Base-by-base conservation (phyloP, 2,797 vertebrate species). In the Sylvilagus floridanus region DNA sequence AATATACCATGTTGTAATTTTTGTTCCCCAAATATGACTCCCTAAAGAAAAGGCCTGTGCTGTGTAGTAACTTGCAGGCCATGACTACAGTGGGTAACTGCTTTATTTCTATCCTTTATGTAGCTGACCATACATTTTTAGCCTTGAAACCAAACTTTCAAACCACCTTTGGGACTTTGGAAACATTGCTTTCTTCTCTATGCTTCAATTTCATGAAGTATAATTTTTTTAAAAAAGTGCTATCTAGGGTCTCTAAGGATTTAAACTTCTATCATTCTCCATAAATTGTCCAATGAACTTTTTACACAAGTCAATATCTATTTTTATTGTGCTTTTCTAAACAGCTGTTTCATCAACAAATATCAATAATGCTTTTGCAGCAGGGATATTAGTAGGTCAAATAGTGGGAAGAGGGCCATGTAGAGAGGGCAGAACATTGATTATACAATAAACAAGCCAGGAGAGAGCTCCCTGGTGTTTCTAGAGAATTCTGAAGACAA, bases 401-500 rank as follows among this genome's bases (percentile, higher is more conserved):
- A 60, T 6, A 60, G 7, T 81, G 28, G 6, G n/a, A 63, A 42
- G 7, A 69, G 57, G 22, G 12, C 8, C 60, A 13, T 14, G 12
- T 14, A 68, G 0, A 42, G 54, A 57, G 54, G 54, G n/a, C 62
- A 37, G 54, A 52, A 26, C 8, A 13, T 8, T 71, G 17, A 86
- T 76, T 82, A 79, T 69, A 57, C 0, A 81, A 35, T 68, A 81
- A 86, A 75, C 54, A 78, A 54, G 47, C 42, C 65, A 78, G 77
- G 30, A 84, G 54, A 91, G 72, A 62, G 78, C 65, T 50, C 35
- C 50, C 11, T 88, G 65, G 77, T 63, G 60, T 97, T 32, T 65
- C 72, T 50, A 93, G 83, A 97, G 93, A 96, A 94, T 11, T 71
- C 75, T 91, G 50, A 84, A 95, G 69, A 96, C 50, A 72, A 91